A percentile compares a stretch with the other conserved stretches of the same genome.
Conservation (phyloP, 2,113 vertebrate genomes). For the Isurus oxyrinchus region DNA sequence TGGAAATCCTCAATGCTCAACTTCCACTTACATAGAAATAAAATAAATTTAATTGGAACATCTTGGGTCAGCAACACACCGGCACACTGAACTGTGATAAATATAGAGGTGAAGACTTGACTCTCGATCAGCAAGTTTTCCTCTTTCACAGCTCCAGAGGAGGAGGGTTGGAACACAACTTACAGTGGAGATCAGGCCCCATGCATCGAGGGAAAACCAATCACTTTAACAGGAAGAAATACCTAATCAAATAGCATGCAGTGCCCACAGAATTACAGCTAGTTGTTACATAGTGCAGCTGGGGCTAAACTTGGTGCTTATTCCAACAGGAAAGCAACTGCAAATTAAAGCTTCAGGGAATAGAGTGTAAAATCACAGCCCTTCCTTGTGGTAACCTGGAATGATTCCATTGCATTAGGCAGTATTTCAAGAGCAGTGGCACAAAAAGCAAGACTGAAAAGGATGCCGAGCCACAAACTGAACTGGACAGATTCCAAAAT, state of each 20-base stretch:
- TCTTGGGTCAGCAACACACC: not conserved
- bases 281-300: not conserved
- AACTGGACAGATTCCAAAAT: not conserved
- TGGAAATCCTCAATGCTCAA: not conserved
- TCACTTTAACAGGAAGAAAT: not conserved
- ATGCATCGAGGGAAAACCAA: not conserved
- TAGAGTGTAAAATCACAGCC: not conserved
- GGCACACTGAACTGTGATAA: not conserved
- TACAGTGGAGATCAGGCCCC: not conserved
- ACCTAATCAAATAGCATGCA: not conserved
- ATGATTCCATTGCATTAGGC: not conserved
- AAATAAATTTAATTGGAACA: not conserved
- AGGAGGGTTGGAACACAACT: not conserved
- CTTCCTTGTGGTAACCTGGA: not conserved
- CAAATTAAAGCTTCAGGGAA: not conserved
- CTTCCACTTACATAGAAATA: not conserved
- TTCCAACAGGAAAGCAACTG: not conserved
- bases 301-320: not conserved
- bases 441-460: not conserved
- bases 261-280: not conserved
- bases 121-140: not conserved
- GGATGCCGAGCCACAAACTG: not conserved
- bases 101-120: not conserved
- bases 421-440: not conserved
- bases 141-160: not conserved